These are phyloP conservation scores for Eulemur albifrons DNA, from an alignment of 2,797 vertebrate genomes.

Conservation along the genomic window DNA sequence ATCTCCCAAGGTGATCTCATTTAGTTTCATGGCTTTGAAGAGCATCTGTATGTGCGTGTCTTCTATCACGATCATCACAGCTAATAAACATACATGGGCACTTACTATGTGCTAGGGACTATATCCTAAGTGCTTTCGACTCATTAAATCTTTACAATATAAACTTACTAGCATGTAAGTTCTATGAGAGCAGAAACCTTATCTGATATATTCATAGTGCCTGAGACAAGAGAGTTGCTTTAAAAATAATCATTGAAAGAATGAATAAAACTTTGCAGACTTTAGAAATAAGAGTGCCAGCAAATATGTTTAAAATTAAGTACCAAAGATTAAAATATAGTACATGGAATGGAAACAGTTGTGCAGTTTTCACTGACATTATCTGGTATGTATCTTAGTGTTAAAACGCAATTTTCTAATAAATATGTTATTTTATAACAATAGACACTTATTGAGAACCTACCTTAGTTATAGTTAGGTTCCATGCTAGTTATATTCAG, in stretches of 20 bases:
- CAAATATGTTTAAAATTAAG: neutral
- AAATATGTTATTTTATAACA: constrained; percentile 24
- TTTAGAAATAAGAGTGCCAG: constrained; percentile 2
- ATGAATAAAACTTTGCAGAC: neutral
- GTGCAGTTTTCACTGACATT: neutral
- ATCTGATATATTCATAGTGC: neutral
- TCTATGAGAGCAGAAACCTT: neutral
- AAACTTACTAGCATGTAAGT: neutral
- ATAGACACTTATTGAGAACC: neutral
- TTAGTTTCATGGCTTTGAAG: neutral
- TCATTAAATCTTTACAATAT: neutral
- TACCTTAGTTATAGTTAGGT: neutral
- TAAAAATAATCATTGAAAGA: constrained; percentile 3
- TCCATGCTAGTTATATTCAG: neutral
- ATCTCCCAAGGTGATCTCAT: neutral
- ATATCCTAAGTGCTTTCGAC: neutral
- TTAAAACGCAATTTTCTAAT: constrained; percentile 27
- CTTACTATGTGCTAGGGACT: neutral
- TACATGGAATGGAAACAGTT: neutral
- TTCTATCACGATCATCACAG: neutral
- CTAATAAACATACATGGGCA: neutral
- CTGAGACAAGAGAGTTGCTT: neutral
- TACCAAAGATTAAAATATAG: neutral
- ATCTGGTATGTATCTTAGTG: neutral
- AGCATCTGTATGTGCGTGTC: neutral